A percentile compares a stretch with the other conserved stretches of the same genome.
These are phyloP conservation scores for Chrysochloris asiatica DNA, from an alignment of 2,113 vertebrate genomes.

Conservation along the genomic window DNA sequence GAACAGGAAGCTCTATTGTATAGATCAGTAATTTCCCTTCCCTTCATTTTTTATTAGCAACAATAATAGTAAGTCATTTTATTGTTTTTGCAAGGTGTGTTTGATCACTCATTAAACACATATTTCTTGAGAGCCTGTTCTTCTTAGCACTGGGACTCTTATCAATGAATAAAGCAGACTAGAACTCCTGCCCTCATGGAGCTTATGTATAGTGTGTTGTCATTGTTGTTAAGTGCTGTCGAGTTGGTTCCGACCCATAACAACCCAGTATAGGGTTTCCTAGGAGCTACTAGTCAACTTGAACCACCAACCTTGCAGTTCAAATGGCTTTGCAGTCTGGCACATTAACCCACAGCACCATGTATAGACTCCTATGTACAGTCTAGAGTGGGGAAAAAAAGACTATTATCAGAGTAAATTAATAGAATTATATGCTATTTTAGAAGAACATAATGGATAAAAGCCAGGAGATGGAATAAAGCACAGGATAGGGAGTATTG, in stretches of 20 bases:
- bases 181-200: conserved; percentile 9
- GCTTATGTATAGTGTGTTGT: no score
- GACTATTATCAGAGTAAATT: not conserved
- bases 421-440: not conserved
- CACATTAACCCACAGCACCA: no score
- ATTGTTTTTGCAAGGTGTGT: conserved; percentile 24
- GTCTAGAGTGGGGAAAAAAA: not conserved
- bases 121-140: conserved; percentile 18
- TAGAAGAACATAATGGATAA: conserved; percentile 24
- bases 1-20: not conserved
- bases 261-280: no score
- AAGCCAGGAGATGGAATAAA: not conserved
- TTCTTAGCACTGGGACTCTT: not conserved
- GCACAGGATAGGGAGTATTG: not conserved
- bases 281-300: no score
- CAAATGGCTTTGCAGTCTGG: no score
- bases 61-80: not conserved
- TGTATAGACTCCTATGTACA: no score
- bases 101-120: not conserved
- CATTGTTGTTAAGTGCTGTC: no score
- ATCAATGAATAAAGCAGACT: not conserved
- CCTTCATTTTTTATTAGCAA: conserved; percentile 18
- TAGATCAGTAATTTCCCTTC: not conserved
- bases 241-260: no score
- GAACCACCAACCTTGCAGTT: no score